A percentile compares a stretch with the other conserved stretches of the same genome.
Conservation (phyloP, 92 coral and sea anemone genomes). For the Epizoanthus stellaris region DNA sequence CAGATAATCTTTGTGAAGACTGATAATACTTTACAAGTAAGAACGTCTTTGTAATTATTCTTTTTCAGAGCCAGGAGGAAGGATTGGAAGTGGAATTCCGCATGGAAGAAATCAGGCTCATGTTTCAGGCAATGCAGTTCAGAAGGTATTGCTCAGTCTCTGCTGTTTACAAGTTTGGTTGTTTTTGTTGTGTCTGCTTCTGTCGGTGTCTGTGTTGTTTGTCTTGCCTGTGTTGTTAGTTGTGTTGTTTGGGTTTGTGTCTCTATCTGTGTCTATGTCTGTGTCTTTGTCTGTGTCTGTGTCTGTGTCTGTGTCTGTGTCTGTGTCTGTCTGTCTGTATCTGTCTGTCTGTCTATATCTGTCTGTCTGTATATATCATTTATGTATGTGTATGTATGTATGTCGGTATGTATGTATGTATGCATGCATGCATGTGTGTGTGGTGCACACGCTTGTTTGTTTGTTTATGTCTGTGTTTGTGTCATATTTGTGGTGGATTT, state of each 20-base stretch:
- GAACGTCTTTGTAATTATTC: not conserved
- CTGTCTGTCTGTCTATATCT: too few relatives aligned
- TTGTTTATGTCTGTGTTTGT: too few relatives aligned
- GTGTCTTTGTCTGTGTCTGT: not conserved
- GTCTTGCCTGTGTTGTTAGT: not conserved
- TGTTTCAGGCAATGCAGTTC: slow-evolving; percentile 91
- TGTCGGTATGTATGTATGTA: too few relatives aligned
- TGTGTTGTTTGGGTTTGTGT: too few relatives aligned
- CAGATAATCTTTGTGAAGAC: too few relatives aligned
- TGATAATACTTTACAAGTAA: too few relatives aligned
- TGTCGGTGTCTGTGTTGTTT: not conserved
- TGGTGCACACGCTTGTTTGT: too few relatives aligned
- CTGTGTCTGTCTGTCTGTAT: not conserved
- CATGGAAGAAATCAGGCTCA: slow-evolving; percentile 84
- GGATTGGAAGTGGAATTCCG: slow-evolving; percentile 74
- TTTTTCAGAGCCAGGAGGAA: slow-evolving; percentile 58
- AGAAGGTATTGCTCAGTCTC: slow-evolving; percentile 70
- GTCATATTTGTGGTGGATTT: too few relatives aligned
- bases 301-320: not conserved
- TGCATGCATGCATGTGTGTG: too few relatives aligned
- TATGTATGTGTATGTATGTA: too few relatives aligned
- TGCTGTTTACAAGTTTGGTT: not conserved
- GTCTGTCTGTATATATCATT: too few relatives aligned
- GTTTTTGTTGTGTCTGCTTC: not conserved
- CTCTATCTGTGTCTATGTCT: not conserved